Percentiles rank a stretch among this genome's conserved stretches.
These are phyloP conservation scores for Amiota minor DNA, from an alignment of 2,888 invertebrate genomes.

Conservation along the genomic window DNA sequence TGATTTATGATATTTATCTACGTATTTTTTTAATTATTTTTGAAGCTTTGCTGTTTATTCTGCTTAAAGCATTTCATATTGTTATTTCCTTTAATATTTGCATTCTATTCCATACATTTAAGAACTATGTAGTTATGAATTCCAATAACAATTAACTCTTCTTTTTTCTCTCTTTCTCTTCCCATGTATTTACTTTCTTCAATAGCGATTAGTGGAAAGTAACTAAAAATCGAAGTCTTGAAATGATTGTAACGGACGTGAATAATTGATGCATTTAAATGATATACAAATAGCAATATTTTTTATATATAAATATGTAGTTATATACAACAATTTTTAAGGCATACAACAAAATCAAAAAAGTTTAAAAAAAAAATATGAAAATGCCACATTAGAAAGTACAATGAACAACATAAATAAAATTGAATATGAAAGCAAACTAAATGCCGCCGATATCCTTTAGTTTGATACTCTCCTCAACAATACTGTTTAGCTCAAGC, in stretches of 20 bases:
- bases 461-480: slow-evolving; percentile 78
- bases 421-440: slow-evolving; percentile 14
- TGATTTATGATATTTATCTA: not conserved
- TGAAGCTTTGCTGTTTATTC: not conserved
- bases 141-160: slow-evolving; percentile 40
- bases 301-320: slow-evolving; percentile 51
- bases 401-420: slow-evolving; percentile 30
- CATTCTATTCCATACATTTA: not conserved
- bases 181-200: slow-evolving; percentile 33
- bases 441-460: slow-evolving; percentile 55
- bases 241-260: slow-evolving; percentile 42
- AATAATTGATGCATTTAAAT: slow-evolving; percentile 61
- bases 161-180: slow-evolving; percentile 46
- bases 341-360: not conserved
- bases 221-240: not conserved
- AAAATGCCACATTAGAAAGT: slow-evolving; percentile 56
- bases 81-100: not conserved
- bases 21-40: not conserved
- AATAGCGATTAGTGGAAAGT: slow-evolving; percentile 54
- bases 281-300: slow-evolving; percentile 42
- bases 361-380: slow-evolving; percentile 10
- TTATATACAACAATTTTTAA: slow-evolving; percentile 48
- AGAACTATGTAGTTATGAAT: not conserved
- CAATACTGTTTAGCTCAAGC: slow-evolving; percentile 77
- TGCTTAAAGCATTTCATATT: not conserved